phyloP scores from a whole-genome alignment of 2,888 invertebrate species.

The Leptothorax acervorum region DNA sequence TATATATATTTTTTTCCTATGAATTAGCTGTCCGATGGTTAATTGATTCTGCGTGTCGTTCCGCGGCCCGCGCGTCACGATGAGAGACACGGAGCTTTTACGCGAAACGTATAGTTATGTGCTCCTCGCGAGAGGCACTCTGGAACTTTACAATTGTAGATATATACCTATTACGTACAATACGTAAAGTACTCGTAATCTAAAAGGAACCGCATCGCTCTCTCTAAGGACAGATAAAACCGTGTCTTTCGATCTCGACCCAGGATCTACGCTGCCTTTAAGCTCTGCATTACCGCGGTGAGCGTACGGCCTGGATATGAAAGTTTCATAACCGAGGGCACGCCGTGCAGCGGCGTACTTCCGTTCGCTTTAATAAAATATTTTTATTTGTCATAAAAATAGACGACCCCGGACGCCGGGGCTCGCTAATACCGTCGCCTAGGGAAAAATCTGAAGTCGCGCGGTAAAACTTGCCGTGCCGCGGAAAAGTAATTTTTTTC shows the following conservation, averaged over 20 bases:
- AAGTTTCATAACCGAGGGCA: constrained; percentile 64
- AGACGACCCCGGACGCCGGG: constrained; percentile 39
- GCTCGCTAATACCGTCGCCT: constrained; percentile 52
- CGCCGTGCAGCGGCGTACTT: constrained; percentile 22
- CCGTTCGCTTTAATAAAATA: constrained; percentile 55
- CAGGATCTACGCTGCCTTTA: constrained; percentile 42
- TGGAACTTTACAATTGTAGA: constrained; percentile 43
- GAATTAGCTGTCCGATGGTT: neutral
- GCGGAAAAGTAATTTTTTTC: neutral
- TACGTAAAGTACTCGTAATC: constrained; percentile 45
- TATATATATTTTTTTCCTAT: neutral
- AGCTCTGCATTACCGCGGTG: constrained; percentile 62
- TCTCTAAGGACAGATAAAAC: constrained; percentile 64
- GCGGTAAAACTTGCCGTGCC: constrained; percentile 27
- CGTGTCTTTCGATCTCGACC: constrained; percentile 46
- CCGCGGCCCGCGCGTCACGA: neutral
- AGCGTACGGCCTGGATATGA: constrained; percentile 51
- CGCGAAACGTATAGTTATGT: constrained; percentile 5
- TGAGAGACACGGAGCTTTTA: constrained; percentile 13
- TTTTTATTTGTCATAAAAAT: constrained; percentile 56
- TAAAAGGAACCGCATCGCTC: constrained; percentile 55
- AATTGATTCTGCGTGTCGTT: neutral
- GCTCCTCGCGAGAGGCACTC: neutral
- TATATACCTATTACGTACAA: constrained; percentile 32
- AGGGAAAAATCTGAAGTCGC: constrained; percentile 42